Percentiles rank a stretch among this genome's conserved stretches.
Conservation (phyloP, 2,888 invertebrate species). For the Brenthis daphne region DNA sequence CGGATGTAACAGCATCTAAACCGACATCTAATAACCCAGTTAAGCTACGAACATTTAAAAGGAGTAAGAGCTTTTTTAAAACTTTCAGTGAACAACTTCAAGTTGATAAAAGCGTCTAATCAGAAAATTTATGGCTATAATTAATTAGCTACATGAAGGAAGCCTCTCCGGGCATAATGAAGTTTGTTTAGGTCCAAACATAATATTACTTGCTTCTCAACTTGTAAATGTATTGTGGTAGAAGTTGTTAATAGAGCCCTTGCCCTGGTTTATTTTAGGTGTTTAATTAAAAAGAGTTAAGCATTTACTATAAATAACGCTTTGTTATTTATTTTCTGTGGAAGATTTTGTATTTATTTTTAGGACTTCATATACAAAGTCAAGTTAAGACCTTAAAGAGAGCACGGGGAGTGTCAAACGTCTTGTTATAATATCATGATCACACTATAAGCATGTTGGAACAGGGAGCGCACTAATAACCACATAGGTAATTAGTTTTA, state of each 20-base stretch:
- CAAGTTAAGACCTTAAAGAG: too few relatives aligned
- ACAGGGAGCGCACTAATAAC: too few relatives aligned
- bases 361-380: too few relatives aligned
- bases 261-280: conserved; percentile 12
- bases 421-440: too few relatives aligned
- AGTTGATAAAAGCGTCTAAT: conserved; percentile 30
- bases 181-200: conserved; percentile 41
- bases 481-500: too few relatives aligned
- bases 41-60: background rate
- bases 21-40: too few relatives aligned
- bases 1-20: too few relatives aligned
- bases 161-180: conserved; percentile 34
- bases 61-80: conserved; percentile 13
- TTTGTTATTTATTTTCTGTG: too few relatives aligned
- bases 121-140: conserved; percentile 36
- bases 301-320: background rate
- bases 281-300: conserved; percentile 7
- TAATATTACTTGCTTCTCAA: conserved; percentile 33
- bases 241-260: conserved; percentile 18
- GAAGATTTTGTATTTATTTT: too few relatives aligned
- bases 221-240: conserved; percentile 29
- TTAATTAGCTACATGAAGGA: conserved; percentile 34
- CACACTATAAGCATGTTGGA: too few relatives aligned
- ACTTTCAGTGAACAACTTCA: conserved; percentile 22
- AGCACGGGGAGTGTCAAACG: too few relatives aligned